phyloP scores from a whole-genome alignment of 1,140 invertebrate species.

The Pogonognathellus flavescens region DNA sequence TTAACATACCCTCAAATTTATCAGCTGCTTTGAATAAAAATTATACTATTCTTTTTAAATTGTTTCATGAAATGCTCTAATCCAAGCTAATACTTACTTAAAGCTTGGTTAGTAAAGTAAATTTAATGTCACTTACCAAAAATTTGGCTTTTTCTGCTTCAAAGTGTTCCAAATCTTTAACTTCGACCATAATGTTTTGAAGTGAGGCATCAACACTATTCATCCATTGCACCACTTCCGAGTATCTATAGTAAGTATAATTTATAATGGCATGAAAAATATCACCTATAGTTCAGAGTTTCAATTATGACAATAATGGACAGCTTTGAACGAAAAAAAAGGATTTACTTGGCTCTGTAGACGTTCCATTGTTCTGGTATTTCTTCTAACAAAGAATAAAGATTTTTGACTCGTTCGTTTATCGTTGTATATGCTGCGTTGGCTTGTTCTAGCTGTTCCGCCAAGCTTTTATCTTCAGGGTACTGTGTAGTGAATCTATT shows the following conservation, averaged over 20 bases:
- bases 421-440: conserved; percentile 82
- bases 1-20: conserved; percentile 51
- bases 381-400: conserved; percentile 84
- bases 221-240: conserved; percentile 91
- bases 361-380: conserved; percentile 91
- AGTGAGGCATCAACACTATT: conserved; percentile 84
- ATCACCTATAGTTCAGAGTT: no score
- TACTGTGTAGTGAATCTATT: conserved; percentile 78
- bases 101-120: not conserved
- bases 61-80: not conserved
- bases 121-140: conserved; percentile 79
- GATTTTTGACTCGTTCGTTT: conserved; percentile 78
- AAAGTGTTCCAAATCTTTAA: conserved; percentile 88
- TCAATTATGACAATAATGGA: no score
- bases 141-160: conserved; percentile 88
- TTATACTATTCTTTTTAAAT: not conserved
- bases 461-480: conserved; percentile 81
- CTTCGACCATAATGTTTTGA: conserved; percentile 85
- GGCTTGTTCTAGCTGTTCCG: conserved; percentile 78
- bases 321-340: no score
- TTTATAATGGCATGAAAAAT: no score
- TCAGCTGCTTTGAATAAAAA: conserved; percentile 55
- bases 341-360: conserved; percentile 81
- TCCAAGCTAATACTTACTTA: not conserved
- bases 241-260: conserved; percentile 28